Conservation (phyloP, 2,888 invertebrate species). For the Melikaiella ostensackeni region DNA sequence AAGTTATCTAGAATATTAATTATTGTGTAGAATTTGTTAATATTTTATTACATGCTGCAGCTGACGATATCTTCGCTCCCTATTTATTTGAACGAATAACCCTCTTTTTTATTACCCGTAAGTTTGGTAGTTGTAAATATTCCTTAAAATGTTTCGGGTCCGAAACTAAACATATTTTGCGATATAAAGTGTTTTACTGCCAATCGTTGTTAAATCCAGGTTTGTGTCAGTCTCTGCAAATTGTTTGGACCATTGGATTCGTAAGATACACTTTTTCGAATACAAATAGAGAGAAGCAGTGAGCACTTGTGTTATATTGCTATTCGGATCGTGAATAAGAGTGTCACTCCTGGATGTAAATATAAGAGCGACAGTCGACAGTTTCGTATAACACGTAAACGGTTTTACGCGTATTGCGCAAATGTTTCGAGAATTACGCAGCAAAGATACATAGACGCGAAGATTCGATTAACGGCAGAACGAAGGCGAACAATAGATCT, state of each 20-base stretch:
- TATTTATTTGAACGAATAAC: too few species aligned
- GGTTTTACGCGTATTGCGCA: conserved; percentile 49
- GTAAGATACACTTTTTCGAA: not conserved
- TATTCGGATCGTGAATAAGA: not conserved
- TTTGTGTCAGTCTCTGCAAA: not conserved
- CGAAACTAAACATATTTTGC: not conserved
- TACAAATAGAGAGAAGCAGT: not conserved
- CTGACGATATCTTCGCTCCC: not conserved
- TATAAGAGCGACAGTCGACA: conserved; percentile 24
- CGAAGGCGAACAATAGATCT: conserved; percentile 32
- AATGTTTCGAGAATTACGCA: conserved; percentile 52
- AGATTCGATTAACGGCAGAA: conserved; percentile 34
- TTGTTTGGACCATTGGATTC: not conserved
- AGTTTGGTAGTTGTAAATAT: not conserved
- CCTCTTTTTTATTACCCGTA: not conserved
- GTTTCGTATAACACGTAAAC: conserved; percentile 40
- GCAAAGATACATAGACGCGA: conserved; percentile 43
- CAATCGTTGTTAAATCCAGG: not conserved
- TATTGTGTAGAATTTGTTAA: too few species aligned
- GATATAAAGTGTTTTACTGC: not conserved
- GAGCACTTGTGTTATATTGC: not conserved
- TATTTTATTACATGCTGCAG: too few species aligned
- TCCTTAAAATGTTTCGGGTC: not conserved
- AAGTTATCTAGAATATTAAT: too few species aligned
- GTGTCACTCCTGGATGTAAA: conserved; percentile 18